These are phyloP conservation scores for Genyomyrus donnyi DNA, from an alignment of 2,113 vertebrate genomes.

Conservation along the genomic window DNA sequence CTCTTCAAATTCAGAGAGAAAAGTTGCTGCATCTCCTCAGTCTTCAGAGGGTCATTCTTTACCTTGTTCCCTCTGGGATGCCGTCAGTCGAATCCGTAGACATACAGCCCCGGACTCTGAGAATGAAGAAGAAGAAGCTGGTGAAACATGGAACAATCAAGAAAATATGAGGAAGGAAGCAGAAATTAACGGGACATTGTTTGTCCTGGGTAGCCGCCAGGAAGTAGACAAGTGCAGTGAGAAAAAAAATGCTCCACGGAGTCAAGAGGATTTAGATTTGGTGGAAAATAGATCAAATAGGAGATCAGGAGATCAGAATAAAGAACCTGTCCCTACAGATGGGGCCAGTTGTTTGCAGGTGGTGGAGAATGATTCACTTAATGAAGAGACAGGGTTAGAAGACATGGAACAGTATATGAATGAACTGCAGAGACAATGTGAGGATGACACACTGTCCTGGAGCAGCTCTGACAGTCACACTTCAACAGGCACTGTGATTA, in stretches of 20 bases:
- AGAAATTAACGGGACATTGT: not conserved
- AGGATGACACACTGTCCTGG: slow-evolving; percentile 48
- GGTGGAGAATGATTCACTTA: not conserved
- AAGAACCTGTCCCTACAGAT: not conserved
- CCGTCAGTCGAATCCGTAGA: slow-evolving; percentile 76
- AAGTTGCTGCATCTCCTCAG: not conserved
- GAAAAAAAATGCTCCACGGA: not conserved
- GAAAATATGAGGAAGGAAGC: slow-evolving; percentile 27
- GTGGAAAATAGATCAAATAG: not conserved
- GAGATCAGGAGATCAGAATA: not conserved
- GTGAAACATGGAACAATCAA: slow-evolving; percentile 46
- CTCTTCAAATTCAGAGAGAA: not conserved
- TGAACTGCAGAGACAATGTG: not conserved
- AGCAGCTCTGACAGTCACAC: slow-evolving; percentile 65
- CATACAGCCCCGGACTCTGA: slow-evolving; percentile 89
- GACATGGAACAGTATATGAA: slow-evolving; percentile 4
- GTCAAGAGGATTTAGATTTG: slow-evolving; percentile 11
- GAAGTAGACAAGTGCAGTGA: not conserved
- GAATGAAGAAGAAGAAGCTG: slow-evolving; percentile 67
- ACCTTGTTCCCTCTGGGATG: slow-evolving; percentile 68
- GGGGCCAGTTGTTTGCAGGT: not conserved
- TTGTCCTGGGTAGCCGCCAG: not conserved
- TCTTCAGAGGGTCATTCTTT: slow-evolving; percentile 43
- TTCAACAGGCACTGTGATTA: slow-evolving; percentile 54
- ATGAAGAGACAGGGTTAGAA: not conserved